phyloP scores from a whole-genome alignment of 2,113 vertebrate genomes.

The Scalopus aquaticus region DNA sequence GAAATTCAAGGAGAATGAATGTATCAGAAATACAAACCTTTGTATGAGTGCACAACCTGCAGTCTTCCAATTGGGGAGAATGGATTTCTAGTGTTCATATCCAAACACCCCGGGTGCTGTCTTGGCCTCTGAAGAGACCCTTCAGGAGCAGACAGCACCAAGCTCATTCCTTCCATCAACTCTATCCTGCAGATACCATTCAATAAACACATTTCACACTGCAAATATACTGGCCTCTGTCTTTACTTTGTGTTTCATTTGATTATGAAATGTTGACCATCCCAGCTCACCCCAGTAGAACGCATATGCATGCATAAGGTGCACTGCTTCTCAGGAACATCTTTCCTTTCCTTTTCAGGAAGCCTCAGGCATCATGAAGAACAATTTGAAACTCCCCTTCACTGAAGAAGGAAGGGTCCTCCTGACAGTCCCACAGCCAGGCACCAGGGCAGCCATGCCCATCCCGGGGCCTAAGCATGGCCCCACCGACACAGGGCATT shows the following conservation, averaged over 20 bases:
- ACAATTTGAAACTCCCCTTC: not conserved
- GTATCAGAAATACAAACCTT: not conserved
- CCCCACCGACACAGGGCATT: not conserved
- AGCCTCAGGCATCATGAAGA: not conserved
- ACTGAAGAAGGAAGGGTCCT: not conserved
- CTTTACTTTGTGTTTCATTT: not conserved
- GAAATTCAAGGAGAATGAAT: not conserved
- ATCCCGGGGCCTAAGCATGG: not conserved
- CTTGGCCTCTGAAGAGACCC: fast-evolving
- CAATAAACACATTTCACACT: too few species aligned
- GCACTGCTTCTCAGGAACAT: not conserved
- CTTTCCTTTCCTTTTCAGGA: not conserved
- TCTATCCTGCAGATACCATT: too few species aligned
- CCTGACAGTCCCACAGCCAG: not conserved
- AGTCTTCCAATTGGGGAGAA: not conserved
- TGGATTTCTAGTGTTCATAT: not conserved
- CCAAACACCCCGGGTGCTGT: not conserved
- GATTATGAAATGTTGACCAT: not conserved
- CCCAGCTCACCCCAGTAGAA: fast-evolving
- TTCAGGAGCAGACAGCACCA: not conserved
- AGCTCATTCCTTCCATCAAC: too few species aligned
- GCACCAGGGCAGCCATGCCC: fast-evolving
- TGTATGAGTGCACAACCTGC: not conserved
- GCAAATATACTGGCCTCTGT: not conserved
- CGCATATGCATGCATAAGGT: not conserved